These are phyloP conservation scores for Meandrusa payeni DNA, from an alignment of 2,888 invertebrate species.

Conservation along the genomic window DNA sequence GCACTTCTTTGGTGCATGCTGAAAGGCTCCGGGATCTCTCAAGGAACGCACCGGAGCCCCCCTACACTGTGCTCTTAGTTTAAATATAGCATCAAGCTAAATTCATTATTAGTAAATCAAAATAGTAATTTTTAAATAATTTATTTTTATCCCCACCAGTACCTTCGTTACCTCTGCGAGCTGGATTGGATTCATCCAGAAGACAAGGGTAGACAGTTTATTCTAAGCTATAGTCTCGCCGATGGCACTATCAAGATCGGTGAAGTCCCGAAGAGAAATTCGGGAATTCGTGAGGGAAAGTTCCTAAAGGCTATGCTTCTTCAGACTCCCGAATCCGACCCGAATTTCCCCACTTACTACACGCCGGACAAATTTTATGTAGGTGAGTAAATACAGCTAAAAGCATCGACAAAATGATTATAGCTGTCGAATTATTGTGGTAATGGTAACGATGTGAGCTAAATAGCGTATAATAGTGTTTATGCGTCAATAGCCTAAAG, in stretches of 20 bases:
- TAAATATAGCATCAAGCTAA: too few species aligned
- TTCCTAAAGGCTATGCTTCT: conserved; percentile 85
- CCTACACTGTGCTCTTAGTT: too few species aligned
- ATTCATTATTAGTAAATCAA: too few species aligned
- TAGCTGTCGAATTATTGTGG: too few species aligned
- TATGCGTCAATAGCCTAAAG: too few species aligned
- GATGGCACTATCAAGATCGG: conserved; percentile 88
- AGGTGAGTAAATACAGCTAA: too few species aligned
- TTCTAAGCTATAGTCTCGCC: conserved; percentile 87
- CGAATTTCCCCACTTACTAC: conserved; percentile 87
- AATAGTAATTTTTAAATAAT: background rate
- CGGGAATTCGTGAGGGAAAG: conserved; percentile 87
- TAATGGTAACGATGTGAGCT: too few species aligned
- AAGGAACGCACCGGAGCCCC: too few species aligned
- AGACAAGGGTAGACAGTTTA: conserved; percentile 87
- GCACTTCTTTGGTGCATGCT: too few species aligned
- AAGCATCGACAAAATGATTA: too few species aligned
- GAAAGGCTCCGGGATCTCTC: too few species aligned
- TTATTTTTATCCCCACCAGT: conserved; percentile 43
- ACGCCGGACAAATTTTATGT: conserved; percentile 90
- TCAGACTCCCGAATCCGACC: conserved; percentile 84
- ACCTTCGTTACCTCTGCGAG: conserved; percentile 87
- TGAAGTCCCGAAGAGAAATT: conserved; percentile 87
- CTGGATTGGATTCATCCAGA: conserved; percentile 90
- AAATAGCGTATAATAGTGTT: too few species aligned